These are phyloP conservation scores for Centropyge bicolor DNA, from an alignment of 2,797 vertebrate genomes.

Conservation along the genomic window DNA sequence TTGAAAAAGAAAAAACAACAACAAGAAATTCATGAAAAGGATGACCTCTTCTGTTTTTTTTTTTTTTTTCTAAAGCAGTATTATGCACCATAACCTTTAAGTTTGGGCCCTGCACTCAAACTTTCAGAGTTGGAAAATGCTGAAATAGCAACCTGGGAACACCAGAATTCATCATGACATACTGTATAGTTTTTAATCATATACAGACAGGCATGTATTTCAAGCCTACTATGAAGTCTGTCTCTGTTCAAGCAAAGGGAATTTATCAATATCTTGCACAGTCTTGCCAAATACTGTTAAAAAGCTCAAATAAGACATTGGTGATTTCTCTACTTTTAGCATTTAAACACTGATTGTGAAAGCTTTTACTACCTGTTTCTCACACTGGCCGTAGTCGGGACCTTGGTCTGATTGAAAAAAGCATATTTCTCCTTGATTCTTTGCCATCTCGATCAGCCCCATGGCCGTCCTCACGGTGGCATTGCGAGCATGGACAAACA, in stretches of 20 bases:
- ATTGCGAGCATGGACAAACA: slow-evolving; percentile 98
- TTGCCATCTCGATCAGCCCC: slow-evolving; percentile 95
- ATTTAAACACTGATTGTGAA: not conserved
- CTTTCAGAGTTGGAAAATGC: slow-evolving; percentile 1
- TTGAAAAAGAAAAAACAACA: not conserved
- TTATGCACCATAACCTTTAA: not conserved
- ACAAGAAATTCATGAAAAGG: not conserved
- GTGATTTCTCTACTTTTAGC: not conserved
- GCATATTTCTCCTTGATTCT: slow-evolving; percentile 91
- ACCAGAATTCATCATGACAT: not conserved
- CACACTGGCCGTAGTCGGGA: slow-evolving; percentile 93
- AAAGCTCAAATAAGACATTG: not conserved
- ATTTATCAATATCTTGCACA: not conserved
- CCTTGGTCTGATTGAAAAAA: slow-evolving; percentile 92
- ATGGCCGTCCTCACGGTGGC: slow-evolving; percentile 95
- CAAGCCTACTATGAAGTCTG: not conserved
- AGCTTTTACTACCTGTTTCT: slow-evolving; percentile 91
- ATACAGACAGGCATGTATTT: not conserved
- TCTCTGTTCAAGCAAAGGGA: not conserved
- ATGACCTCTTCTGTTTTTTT: not conserved
- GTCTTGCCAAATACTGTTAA: not conserved
- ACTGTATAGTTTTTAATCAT: not conserved
- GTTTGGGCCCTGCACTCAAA: not conserved
- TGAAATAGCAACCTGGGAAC: not conserved
- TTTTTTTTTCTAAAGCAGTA: not conserved